phyloP scores from a whole-genome alignment of 2,113 vertebrate genomes.

The Plecotus auritus region DNA sequence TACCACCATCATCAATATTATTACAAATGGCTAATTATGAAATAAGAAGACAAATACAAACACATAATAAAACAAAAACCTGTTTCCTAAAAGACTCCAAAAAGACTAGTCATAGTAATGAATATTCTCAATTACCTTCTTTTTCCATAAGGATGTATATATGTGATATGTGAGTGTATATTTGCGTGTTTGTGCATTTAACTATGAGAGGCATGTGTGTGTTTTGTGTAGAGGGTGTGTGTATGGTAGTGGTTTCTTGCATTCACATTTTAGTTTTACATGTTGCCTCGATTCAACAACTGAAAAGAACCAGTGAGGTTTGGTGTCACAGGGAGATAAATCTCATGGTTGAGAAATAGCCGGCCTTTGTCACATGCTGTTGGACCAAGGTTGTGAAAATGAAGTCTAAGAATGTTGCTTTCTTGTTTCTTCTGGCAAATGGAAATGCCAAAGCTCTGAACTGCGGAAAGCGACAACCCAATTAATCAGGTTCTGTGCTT shows the following conservation, averaged over 20 bases:
- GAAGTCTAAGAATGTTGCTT: conserved; percentile 34
- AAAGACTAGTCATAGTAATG: not conserved
- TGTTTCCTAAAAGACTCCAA: not conserved
- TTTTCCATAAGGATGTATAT: not conserved
- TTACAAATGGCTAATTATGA: not conserved
- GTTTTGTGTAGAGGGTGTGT: not conserved
- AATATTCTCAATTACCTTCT: not conserved
- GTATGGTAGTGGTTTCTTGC: not conserved
- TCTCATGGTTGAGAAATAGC: not conserved
- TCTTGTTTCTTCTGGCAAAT: conserved; percentile 62
- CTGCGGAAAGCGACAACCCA: conserved; percentile 57
- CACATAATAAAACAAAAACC: not conserved
- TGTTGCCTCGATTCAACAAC: conserved; percentile 23
- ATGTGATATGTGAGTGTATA: not conserved
- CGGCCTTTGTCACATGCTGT: conserved; percentile 30
- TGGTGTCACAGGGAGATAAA: conserved; percentile 9
- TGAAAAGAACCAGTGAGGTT: conserved; percentile 23
- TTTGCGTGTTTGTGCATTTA: not conserved
- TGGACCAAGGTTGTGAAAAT: conserved; percentile 51
- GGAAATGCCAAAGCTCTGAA: conserved; percentile 62
- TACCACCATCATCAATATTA: not conserved
- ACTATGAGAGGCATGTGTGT: not conserved
- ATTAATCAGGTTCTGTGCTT: conserved; percentile 63
- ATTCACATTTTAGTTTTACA: not conserved
- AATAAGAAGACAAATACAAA: not conserved